Percentiles rank a stretch among this genome's conserved stretches.
Evolutionary conservation across 2,797 vertebrate species (phyloP).

Genomic region (Muscicapa comitata): DNA sequence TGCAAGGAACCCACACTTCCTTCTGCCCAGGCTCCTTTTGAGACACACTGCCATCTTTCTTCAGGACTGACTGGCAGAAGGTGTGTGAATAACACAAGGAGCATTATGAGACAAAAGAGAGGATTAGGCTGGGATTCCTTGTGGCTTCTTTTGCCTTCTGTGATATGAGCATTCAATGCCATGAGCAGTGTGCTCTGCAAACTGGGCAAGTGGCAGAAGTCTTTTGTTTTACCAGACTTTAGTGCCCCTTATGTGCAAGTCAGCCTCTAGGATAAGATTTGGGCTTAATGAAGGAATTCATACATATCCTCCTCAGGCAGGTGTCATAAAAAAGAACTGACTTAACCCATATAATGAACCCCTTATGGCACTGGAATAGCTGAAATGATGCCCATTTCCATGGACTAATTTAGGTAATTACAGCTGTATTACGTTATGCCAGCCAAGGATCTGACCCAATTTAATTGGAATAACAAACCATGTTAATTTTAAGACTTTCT

Average conservation of each 20-base stretch:
- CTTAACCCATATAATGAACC: neutral
- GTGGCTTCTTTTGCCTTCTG: neutral
- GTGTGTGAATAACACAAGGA: neutral
- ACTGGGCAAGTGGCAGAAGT: neutral
- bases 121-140: neutral
- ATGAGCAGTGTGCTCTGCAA: rapidly evolving
- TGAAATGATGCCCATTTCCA: neutral
- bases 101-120: neutral
- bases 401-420: neutral
- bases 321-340: neutral
- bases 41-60: neutral
- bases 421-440: neutral
- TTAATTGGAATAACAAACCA: neutral
- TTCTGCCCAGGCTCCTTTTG: neutral
- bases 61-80: neutral
- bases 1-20: rapidly evolving
- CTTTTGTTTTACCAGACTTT: neutral
- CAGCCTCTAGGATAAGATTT: neutral
- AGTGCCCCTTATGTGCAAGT: neutral
- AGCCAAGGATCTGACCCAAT: neutral
- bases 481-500: neutral
- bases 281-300: neutral
- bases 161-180: rapidly evolving
- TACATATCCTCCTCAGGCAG: neutral
- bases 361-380: neutral